These are phyloP conservation scores for Mallateleia sp. DNA, from an alignment of 2,888 invertebrate species.

Conservation along the genomic window DNA sequence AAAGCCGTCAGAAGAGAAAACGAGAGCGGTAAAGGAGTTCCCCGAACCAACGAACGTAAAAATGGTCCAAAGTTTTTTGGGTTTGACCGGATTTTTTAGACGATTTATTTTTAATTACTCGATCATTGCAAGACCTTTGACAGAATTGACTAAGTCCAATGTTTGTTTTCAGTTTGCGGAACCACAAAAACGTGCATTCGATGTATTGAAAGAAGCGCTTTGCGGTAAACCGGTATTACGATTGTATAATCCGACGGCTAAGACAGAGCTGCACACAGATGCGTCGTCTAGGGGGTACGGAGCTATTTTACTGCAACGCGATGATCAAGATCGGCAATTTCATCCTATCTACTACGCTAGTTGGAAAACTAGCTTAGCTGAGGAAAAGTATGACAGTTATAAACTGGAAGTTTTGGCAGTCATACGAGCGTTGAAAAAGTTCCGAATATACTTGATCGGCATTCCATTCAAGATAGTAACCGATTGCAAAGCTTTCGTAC, in stretches of 20 bases:
- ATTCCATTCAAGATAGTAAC: too few relatives aligned
- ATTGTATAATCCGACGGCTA: too few relatives aligned
- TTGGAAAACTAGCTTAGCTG: constrained; percentile 44
- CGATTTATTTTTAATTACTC: constrained; percentile 28
- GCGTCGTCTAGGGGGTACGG: too few relatives aligned
- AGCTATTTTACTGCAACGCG: too few relatives aligned
- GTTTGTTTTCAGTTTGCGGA: constrained; percentile 7
- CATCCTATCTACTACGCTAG: too few relatives aligned
- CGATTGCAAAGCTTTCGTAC: too few relatives aligned
- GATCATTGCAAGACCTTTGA: constrained; percentile 40
- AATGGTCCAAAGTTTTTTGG: constrained; percentile 65
- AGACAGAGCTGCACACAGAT: too few relatives aligned
- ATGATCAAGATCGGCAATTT: constrained; percentile 31
- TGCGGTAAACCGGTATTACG: too few relatives aligned
- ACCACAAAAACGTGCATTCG: background rate
- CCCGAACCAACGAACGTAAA: constrained; percentile 45
- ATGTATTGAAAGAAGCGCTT: constrained; percentile 11
- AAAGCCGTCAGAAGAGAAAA: constrained; percentile 54
- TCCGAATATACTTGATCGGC: too few relatives aligned
- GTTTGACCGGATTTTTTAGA: constrained; percentile 51
- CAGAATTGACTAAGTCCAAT: constrained; percentile 23
- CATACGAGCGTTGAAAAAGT: too few relatives aligned
- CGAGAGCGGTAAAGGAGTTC: constrained; percentile 68
- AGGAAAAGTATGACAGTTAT: background rate
- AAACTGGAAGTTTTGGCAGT: too few relatives aligned